These are phyloP conservation scores for Muntiacus muntjak DNA, from an alignment of 2,113 vertebrate genomes.

Conservation along the genomic window DNA sequence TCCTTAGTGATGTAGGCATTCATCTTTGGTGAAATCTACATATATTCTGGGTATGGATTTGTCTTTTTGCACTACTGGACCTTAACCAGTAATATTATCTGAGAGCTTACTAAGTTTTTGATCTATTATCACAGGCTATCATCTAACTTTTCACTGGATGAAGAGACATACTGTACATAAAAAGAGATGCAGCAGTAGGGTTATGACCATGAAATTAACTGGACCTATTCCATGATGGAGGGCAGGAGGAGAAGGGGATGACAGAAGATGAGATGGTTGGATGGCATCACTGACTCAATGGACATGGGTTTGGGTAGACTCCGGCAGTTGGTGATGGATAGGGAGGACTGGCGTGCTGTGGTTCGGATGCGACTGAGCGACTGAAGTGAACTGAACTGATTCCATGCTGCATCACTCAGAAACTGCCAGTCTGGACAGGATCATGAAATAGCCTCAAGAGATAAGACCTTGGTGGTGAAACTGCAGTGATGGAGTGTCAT, in stretches of 20 bases:
- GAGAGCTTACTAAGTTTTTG: background rate
- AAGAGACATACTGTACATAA: background rate
- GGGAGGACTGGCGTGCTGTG: fast-evolving
- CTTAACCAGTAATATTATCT: background rate
- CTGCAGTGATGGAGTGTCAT: background rate
- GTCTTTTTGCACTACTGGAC: background rate
- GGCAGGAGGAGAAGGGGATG: background rate
- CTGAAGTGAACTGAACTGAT: background rate
- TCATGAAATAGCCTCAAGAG: background rate
- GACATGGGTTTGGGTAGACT: background rate
- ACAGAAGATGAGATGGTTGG: background rate
- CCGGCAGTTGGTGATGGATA: fast-evolving
- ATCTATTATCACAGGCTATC: background rate
- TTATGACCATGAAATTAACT: background rate
- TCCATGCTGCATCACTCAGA: background rate
- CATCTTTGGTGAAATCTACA: background rate
- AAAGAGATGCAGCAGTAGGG: background rate
- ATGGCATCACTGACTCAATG: background rate
- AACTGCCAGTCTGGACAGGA: background rate
- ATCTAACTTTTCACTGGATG: background rate
- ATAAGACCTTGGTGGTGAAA: background rate
- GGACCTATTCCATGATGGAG: background rate
- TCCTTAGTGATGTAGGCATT: background rate
- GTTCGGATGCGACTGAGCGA: fast-evolving
- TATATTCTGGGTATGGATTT: background rate